These are phyloP conservation scores for Seira ritae DNA, from an alignment of 2,888 invertebrate species.

Conservation along the genomic window DNA sequence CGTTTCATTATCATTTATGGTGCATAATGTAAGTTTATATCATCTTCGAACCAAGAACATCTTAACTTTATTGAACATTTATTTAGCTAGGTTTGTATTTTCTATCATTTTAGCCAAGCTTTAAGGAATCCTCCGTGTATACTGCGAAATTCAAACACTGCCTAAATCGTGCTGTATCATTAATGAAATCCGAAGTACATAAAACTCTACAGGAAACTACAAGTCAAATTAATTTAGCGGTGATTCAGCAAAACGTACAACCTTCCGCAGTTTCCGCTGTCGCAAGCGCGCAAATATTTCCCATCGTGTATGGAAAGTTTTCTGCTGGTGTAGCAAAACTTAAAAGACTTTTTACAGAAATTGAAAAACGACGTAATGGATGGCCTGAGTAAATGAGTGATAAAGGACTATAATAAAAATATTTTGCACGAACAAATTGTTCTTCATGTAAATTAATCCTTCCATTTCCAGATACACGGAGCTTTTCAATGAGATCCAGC, in stretches of 20 bases:
- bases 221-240: constrained; percentile 81
- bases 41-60: not conserved
- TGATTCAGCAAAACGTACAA: constrained; percentile 74
- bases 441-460: too few species aligned
- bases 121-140: constrained; percentile 90
- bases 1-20: constrained; percentile 89
- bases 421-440: constrained; percentile 17
- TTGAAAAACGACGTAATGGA: constrained; percentile 86
- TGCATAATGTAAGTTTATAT: constrained; percentile 82
- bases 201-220: constrained; percentile 87
- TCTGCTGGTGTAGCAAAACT: constrained; percentile 93
- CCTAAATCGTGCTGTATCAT: constrained; percentile 85
- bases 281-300: constrained; percentile 78
- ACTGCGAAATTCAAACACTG: constrained; percentile 90
- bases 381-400: constrained; percentile 81
- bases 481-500: constrained; percentile 87
- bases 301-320: constrained; percentile 94
- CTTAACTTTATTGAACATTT: not conserved
- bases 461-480: constrained; percentile 84
- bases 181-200: constrained; percentile 87
- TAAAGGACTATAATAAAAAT: constrained; percentile 23
- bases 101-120: constrained; percentile 81
- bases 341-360: constrained; percentile 86
- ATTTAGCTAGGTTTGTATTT: constrained; percentile 44
- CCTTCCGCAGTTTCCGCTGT: constrained; percentile 80